phyloP scores from a whole-genome alignment of 2,888 invertebrate genomes.

The Zygaena filipendulae region DNA sequence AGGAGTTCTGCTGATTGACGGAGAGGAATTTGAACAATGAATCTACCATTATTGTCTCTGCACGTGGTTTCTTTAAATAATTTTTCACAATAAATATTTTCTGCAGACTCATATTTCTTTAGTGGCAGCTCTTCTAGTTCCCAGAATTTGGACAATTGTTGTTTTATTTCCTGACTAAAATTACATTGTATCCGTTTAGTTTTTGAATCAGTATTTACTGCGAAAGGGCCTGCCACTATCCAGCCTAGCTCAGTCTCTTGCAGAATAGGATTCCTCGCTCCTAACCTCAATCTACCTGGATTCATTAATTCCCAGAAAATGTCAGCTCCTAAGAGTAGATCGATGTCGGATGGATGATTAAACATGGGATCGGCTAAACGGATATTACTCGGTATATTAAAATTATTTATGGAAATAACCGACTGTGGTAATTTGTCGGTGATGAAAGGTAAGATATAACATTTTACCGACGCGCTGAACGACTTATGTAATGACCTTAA shows the following conservation, averaged over 20 bases:
- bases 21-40: neutral
- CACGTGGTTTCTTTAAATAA: constrained; percentile 3
- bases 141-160: constrained; percentile 10
- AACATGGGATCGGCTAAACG: constrained; percentile 11
- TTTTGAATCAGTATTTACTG: constrained; percentile 1
- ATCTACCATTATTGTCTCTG: constrained; percentile 4
- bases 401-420: constrained; percentile 1
- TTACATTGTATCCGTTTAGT: constrained; percentile 5
- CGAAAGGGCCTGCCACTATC: constrained; percentile 12
- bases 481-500: constrained; percentile 4
- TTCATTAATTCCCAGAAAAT: constrained; percentile 13
- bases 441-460: constrained; percentile 11
- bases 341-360: constrained; percentile 8
- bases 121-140: constrained; percentile 10
- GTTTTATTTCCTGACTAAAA: constrained; percentile 4
- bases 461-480: constrained; percentile 5
- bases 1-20: constrained; percentile 12
- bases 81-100: constrained; percentile 5
- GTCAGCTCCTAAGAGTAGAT: constrained; percentile 13
- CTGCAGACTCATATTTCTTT: constrained; percentile 7
- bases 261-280: constrained; percentile 8
- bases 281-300: constrained; percentile 6
- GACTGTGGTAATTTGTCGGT: constrained; percentile 11
- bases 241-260: constrained; percentile 12
- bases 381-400: constrained; percentile 9